Percentiles rank a stretch among this genome's conserved stretches.
Conservation (phyloP, 2,888 invertebrate genomes). For the Acanthosoma haemorrhoidale region DNA sequence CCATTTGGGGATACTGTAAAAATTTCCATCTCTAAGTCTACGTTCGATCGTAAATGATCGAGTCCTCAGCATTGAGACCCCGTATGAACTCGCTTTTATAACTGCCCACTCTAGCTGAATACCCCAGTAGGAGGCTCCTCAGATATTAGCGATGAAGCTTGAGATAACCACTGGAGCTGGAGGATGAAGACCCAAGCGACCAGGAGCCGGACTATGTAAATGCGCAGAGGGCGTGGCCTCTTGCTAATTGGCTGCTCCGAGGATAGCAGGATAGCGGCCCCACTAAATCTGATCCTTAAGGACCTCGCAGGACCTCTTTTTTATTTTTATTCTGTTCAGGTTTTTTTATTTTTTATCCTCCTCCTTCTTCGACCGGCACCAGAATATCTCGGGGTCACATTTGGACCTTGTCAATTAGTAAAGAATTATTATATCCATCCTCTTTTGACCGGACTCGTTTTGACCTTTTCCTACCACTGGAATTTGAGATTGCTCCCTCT, state of each 20-base stretch:
- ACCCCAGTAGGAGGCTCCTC: too few species aligned
- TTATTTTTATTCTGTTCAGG: too few species aligned
- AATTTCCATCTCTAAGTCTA: too few species aligned
- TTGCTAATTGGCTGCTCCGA: background rate
- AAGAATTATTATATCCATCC: constrained; percentile 4
- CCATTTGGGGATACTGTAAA: too few species aligned
- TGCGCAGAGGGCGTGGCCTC: background rate
- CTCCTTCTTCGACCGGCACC: background rate
- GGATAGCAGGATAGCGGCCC: background rate
- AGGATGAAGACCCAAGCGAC: background rate
- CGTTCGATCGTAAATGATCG: too few species aligned
- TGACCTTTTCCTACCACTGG: background rate
- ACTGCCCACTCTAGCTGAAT: too few species aligned
- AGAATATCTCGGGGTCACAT: background rate
- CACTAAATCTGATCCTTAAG: constrained; percentile 9
- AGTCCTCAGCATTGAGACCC: too few species aligned
- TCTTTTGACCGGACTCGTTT: constrained; percentile 3
- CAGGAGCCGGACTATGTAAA: background rate
- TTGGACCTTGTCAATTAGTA: constrained; percentile 7
- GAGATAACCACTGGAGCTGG: too few species aligned
- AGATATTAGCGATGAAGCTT: background rate
- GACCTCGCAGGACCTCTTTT: constrained; percentile 7
- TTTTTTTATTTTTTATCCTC: background rate
- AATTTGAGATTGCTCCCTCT: background rate
- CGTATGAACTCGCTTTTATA: too few species aligned